A percentile compares a stretch with the other conserved stretches of the same genome.
These are phyloP conservation scores for Macropus fuliginosus DNA, from an alignment of 2,797 vertebrate species.

Conservation along the genomic window DNA sequence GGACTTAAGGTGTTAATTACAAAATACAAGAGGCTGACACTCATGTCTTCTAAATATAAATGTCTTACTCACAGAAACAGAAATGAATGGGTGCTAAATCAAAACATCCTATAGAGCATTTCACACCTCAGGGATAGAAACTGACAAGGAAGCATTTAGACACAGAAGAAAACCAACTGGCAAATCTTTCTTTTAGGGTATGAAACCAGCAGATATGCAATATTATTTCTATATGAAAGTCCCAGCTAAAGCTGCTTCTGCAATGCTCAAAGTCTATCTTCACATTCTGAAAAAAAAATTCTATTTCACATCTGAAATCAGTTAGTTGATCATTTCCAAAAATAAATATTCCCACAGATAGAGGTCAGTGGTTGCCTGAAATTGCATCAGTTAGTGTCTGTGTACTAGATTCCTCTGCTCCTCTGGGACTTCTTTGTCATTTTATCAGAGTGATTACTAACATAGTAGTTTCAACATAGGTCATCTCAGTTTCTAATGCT, in stretches of 20 bases:
- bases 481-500: slow-evolving; percentile 57
- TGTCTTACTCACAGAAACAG: slow-evolving; percentile 54
- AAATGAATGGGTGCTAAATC: slow-evolving; percentile 63
- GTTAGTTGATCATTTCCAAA: slow-evolving; percentile 81
- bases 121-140: slow-evolving; percentile 69
- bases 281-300: slow-evolving; percentile 14
- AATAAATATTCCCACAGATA: slow-evolving; percentile 87
- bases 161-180: slow-evolving; percentile 33
- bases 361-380: slow-evolving; percentile 89
- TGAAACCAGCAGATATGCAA: not conserved
- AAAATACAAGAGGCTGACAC: slow-evolving; percentile 55
- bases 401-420: slow-evolving; percentile 76
- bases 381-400: slow-evolving; percentile 86
- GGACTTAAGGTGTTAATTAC: slow-evolving; percentile 47
- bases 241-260: slow-evolving; percentile 31
- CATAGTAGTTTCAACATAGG: slow-evolving; percentile 71
- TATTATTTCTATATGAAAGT: not conserved
- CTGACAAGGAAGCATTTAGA: slow-evolving; percentile 62
- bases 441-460: slow-evolving; percentile 85
- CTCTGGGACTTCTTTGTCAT: slow-evolving; percentile 84
- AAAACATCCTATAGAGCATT: slow-evolving; percentile 40
- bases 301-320: slow-evolving; percentile 76
- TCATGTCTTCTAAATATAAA: slow-evolving; percentile 40
- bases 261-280: not conserved
- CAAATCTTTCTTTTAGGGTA: slow-evolving; percentile 3